phyloP scores from a whole-genome alignment of 2,888 invertebrate genomes.

The Cephus runcator region DNA sequence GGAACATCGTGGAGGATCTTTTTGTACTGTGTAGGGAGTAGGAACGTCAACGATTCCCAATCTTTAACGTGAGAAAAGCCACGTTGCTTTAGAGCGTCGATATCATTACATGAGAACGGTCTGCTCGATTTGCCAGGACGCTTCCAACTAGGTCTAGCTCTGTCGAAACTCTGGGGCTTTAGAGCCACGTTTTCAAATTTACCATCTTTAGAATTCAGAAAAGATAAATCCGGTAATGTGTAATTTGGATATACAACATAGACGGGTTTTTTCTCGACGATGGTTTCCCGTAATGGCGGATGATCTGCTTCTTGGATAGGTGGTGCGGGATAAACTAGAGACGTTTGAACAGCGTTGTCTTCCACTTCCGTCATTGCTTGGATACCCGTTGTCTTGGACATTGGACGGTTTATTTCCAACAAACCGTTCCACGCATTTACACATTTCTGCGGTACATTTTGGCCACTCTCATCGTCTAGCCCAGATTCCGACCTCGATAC shows the following conservation, averaged over 20 bases:
- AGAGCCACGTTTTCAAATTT: constrained; percentile 77
- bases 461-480: constrained; percentile 63
- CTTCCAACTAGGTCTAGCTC: constrained; percentile 64
- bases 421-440: constrained; percentile 8
- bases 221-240: constrained; percentile 88
- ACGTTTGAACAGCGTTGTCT: constrained; percentile 60
- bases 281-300: constrained; percentile 46
- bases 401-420: constrained; percentile 34
- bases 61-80: constrained; percentile 89
- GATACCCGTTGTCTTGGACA: constrained; percentile 49
- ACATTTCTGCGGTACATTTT: constrained; percentile 27
- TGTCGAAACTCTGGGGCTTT: constrained; percentile 74
- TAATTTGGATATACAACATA: constrained; percentile 93
- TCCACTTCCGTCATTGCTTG: constrained; percentile 56
- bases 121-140: constrained; percentile 64
- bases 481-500: constrained; percentile 61
- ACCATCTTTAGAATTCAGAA: constrained; percentile 68
- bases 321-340: constrained; percentile 56
- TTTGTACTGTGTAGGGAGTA: constrained; percentile 86
- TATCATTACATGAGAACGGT: constrained; percentile 84
- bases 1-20: constrained; percentile 84
- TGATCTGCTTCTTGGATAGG: constrained; percentile 45
- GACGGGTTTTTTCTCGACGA: constrained; percentile 74
- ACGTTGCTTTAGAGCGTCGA: constrained; percentile 82
- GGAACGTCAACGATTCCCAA: constrained; percentile 91